A percentile compares a stretch with the other conserved stretches of the same genome.
Evolutionary conservation across 2,113 vertebrate genomes (phyloP).

Genomic region (Psammodynastes pulverulentus): DNA sequence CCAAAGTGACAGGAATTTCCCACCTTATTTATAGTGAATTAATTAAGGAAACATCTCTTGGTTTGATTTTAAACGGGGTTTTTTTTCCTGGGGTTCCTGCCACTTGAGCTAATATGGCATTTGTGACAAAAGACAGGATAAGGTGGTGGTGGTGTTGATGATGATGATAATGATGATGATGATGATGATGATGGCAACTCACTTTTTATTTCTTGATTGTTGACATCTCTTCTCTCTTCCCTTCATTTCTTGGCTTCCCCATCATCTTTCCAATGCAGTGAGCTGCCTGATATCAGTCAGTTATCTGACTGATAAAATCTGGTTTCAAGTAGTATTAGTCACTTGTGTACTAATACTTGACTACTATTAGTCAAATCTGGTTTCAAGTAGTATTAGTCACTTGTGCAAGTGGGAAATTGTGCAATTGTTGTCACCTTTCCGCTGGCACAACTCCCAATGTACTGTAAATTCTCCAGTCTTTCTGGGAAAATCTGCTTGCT

Average conservation of each 20-base stretch:
- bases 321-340: not conserved
- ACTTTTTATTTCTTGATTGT: not conserved
- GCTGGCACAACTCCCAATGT: not conserved
- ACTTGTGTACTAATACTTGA: not conserved
- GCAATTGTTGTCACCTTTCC: not conserved
- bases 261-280: not conserved
- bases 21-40: not conserved
- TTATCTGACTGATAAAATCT: not conserved
- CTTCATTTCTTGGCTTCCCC: not conserved
- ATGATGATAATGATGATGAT: not conserved
- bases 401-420: not conserved
- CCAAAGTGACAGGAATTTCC: not conserved
- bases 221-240: not conserved
- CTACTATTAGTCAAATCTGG: not conserved
- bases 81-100: not conserved
- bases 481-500: not conserved
- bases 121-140: not conserved
- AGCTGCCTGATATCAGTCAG: not conserved
- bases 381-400: not conserved
- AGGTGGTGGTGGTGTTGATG: too few species aligned
- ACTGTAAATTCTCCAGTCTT: not conserved
- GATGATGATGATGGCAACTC: not conserved
- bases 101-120: not conserved
- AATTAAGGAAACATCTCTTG: not conserved
- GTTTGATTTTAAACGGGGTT: not conserved